Evolutionary conservation across 2,888 invertebrate genomes (phyloP).

Genomic region (Drosophila falleni): DNA sequence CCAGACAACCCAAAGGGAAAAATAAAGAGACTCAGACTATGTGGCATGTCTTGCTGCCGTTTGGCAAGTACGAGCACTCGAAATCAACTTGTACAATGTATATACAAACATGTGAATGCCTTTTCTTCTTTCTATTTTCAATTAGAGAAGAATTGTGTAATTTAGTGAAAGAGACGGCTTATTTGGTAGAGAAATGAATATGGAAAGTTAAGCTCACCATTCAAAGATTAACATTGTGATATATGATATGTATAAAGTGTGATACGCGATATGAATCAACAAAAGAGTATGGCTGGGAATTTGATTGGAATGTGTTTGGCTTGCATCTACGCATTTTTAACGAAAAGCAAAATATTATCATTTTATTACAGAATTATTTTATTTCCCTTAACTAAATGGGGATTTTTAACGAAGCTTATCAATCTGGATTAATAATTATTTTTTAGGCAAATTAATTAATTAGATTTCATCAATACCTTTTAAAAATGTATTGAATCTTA

Average conservation of each 20-base stretch:
- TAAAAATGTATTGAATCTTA: background rate
- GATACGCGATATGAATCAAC: slow-evolving; percentile 43
- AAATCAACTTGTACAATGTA: slow-evolving; percentile 2
- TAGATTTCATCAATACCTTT: background rate
- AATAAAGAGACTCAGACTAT: background rate
- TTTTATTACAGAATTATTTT: background rate
- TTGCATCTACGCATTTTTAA: background rate
- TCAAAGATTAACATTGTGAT: slow-evolving; percentile 48
- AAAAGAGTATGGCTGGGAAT: slow-evolving; percentile 28
- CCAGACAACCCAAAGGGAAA: slow-evolving; percentile 3
- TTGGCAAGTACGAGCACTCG: slow-evolving; percentile 17
- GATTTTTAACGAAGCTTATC: no score
- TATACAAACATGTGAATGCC: slow-evolving; percentile 2
- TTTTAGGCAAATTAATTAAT: no score
- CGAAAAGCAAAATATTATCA: background rate
- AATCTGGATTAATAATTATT: no score
- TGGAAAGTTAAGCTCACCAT: slow-evolving; percentile 50
- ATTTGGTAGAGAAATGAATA: slow-evolving; percentile 27
- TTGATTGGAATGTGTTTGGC: slow-evolving; percentile 29
- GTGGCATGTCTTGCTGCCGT: slow-evolving; percentile 24
- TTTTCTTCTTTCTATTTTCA: slow-evolving; percentile 40
- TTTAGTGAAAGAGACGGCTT: slow-evolving; percentile 48
- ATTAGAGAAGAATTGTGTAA: slow-evolving; percentile 75
- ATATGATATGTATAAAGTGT: slow-evolving; percentile 41
- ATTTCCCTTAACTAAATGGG: no score